Evolutionary conservation across 2,888 invertebrate genomes (phyloP).

Genomic region (Acanthosepion pharaonis): DNA sequence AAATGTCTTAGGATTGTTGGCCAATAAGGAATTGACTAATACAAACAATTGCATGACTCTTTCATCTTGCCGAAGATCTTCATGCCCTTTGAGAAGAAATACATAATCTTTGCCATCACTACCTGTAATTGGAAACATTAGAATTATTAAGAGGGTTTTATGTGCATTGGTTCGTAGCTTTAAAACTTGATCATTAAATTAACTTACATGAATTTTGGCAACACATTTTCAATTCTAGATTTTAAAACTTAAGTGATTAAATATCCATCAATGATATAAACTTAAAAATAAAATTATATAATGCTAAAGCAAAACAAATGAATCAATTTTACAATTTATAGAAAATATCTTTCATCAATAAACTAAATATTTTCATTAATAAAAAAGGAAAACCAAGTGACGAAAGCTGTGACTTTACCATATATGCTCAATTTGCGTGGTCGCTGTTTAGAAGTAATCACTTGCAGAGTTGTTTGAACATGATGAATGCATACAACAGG

Average conservation of each 20-base stretch:
- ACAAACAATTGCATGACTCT: slow-evolving; percentile 98
- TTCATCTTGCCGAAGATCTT: slow-evolving; percentile 98
- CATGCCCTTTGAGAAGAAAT: slow-evolving; percentile 98
- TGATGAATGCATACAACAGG: slow-evolving; percentile 84
- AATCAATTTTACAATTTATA: not conserved
- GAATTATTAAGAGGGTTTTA: not conserved
- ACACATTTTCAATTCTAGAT: not conserved
- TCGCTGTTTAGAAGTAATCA: slow-evolving; percentile 97
- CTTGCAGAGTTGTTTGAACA: slow-evolving; percentile 92
- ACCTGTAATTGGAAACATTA: slow-evolving; percentile 78
- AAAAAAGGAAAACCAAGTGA: not conserved
- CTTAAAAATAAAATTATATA: not conserved
- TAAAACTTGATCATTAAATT: not conserved
- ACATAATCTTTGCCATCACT: slow-evolving; percentile 98
- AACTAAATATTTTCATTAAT: not conserved
- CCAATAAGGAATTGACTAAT: slow-evolving; percentile 93
- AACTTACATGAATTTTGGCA: not conserved
- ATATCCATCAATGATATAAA: not conserved
- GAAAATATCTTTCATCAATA: too few relatives aligned
- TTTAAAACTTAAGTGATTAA: not conserved
- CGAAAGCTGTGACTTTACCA: slow-evolving; percentile 75
- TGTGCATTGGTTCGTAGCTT: not conserved
- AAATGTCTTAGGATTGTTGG: slow-evolving; percentile 96
- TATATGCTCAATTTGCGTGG: slow-evolving; percentile 93
- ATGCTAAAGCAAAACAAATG: not conserved